A percentile compares a stretch with the other conserved stretches of the same genome.
Conservation (phyloP, 2,797 vertebrate genomes). For the Rhinophrynus dorsalis region DNA sequence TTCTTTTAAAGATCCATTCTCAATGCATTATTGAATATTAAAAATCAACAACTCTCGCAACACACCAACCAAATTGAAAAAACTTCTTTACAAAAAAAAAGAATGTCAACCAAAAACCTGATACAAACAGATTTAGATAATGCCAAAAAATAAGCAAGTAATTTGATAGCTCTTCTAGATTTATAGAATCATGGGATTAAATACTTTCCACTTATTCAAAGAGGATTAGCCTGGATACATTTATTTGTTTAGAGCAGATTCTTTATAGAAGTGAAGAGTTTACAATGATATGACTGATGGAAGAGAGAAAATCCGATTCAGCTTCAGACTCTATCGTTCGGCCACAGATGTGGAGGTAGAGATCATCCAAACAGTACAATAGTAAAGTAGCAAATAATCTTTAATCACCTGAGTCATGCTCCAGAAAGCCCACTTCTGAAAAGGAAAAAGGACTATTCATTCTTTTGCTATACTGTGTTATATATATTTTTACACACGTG, state of each 20-base stretch:
- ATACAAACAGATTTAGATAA: constrained; percentile 63
- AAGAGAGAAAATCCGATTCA: constrained; percentile 65
- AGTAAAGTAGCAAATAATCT: constrained; percentile 46
- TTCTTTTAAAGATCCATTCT: too few relatives aligned
- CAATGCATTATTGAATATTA: too few relatives aligned
- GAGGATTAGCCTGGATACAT: constrained; percentile 68
- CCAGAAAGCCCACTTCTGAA: constrained; percentile 23
- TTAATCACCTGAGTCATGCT: constrained; percentile 51
- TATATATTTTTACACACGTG: too few relatives aligned
- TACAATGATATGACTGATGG: constrained; percentile 58
- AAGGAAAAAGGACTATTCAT: constrained; percentile 34
- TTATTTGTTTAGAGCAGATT: constrained; percentile 68
- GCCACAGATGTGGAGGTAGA: constrained; percentile 58
- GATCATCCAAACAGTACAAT: constrained; percentile 53
- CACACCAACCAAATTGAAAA: background rate
- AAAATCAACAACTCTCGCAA: too few relatives aligned
- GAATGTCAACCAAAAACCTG: constrained; percentile 59
- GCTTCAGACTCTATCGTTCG: constrained; percentile 64
- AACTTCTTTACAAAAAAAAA: constrained; percentile 9
- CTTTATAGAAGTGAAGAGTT: constrained; percentile 67
- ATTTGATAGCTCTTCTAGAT: constrained; percentile 66
- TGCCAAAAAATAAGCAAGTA: constrained; percentile 63
- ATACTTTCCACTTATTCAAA: constrained; percentile 69
- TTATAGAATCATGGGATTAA: constrained; percentile 67
- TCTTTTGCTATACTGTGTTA: background rate